These are phyloP conservation scores for Neogale vison DNA, from an alignment of 2,113 vertebrate genomes.

Conservation along the genomic window DNA sequence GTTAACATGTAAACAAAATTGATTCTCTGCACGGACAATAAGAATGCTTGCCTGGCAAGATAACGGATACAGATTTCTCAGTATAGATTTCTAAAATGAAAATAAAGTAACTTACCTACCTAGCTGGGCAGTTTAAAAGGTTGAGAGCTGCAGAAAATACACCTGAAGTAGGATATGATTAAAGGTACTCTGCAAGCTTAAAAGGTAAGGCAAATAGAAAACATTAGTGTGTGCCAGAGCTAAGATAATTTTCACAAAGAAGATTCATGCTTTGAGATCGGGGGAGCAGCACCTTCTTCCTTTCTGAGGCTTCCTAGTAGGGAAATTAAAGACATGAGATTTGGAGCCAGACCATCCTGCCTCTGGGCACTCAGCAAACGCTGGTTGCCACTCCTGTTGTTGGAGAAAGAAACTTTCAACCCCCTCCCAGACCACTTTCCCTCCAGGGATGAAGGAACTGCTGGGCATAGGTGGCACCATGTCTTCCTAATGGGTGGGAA, in stretches of 20 bases:
- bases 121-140: conserved; percentile 16
- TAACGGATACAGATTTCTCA: conserved; percentile 17
- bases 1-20: conserved; percentile 42
- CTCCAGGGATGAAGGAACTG: not conserved
- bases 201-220: not conserved
- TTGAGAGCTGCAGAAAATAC: not conserved
- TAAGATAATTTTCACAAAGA: not conserved
- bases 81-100: conserved; percentile 43
- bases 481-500: not conserved
- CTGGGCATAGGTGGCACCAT: not conserved
- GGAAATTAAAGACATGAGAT: not conserved
- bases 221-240: not conserved
- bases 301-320: not conserved
- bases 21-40: conserved; percentile 2
- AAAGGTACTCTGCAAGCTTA: not conserved
- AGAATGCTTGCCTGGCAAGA: conserved; percentile 19
- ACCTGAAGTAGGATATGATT: not conserved
- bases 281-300: not conserved
- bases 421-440: not conserved
- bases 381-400: not conserved
- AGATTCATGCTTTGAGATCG: not conserved
- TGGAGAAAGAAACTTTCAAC: not conserved
- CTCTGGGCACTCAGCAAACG: not conserved
- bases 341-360: not conserved
- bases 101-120: conserved; percentile 35